Percentiles rank a stretch among this genome's conserved stretches.
Conservation (phyloP, 2,888 invertebrate species). For the Acleris cristana region DNA sequence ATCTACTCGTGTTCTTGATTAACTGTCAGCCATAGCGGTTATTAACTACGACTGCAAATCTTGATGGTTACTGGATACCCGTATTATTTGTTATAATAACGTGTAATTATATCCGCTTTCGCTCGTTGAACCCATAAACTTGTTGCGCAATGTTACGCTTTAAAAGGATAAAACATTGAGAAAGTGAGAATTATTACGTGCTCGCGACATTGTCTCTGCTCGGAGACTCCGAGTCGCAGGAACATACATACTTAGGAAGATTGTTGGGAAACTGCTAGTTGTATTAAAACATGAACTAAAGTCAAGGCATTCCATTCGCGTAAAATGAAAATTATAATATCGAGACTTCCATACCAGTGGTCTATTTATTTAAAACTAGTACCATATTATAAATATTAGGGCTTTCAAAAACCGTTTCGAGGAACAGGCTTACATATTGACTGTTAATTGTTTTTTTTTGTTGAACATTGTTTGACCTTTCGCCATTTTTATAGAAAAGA, state of each 20-base stretch:
- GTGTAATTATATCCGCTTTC: conserved; percentile 21
- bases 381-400: too few relatives aligned
- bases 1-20: not conserved
- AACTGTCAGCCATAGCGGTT: not conserved
- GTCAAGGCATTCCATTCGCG: too few relatives aligned
- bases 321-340: too few relatives aligned
- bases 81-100: conserved; percentile 1
- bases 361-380: too few relatives aligned
- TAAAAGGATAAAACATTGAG: conserved; percentile 35
- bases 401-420: too few relatives aligned
- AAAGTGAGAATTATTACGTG: conserved; percentile 38
- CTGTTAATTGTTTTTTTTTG: too few relatives aligned
- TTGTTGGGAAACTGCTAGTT: conserved; percentile 22
- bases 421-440: too few relatives aligned
- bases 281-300: conserved; percentile 6
- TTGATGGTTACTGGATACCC: conserved; percentile 3
- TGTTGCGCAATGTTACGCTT: conserved; percentile 26
- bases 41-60: not conserved
- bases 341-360: too few relatives aligned
- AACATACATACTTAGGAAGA: conserved; percentile 8
- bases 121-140: conserved; percentile 22
- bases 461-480: too few relatives aligned
- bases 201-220: conserved; percentile 20
- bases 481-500: not conserved
- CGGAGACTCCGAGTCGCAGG: too few relatives aligned